phyloP scores from a whole-genome alignment of 2,113 vertebrate species.

The Pongo abelii region DNA sequence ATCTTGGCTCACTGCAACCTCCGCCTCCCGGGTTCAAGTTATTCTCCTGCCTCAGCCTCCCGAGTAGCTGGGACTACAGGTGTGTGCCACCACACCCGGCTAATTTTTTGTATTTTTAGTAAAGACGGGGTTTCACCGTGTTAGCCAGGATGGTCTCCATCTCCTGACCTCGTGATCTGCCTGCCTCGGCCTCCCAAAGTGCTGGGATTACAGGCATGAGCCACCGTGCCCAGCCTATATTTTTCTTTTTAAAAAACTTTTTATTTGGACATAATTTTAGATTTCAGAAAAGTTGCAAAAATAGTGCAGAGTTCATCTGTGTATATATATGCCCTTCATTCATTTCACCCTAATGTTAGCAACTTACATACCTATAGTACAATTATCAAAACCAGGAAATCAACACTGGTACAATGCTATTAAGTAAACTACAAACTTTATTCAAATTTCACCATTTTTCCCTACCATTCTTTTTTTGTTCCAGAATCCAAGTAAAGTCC shows the following conservation, averaged over 20 bases:
- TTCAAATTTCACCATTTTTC: background rate
- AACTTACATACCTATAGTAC: background rate
- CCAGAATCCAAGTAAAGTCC: background rate
- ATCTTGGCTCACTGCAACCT: too few species aligned
- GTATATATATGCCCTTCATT: background rate
- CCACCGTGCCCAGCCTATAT: background rate
- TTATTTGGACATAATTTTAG: constrained; percentile 42
- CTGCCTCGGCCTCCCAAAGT: too few species aligned
- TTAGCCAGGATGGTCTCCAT: too few species aligned
- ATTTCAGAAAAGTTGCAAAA: constrained; percentile 2
- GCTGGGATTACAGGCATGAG: too few species aligned
- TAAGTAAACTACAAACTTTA: background rate
- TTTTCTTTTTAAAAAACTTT: background rate
- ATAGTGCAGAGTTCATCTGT: background rate
- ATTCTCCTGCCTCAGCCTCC: too few species aligned
- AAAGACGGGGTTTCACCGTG: too few species aligned
- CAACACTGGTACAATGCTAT: background rate
- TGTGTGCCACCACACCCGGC: fast-evolving
- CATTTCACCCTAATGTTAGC: background rate
- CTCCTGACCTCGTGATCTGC: too few species aligned
- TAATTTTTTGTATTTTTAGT: too few species aligned
- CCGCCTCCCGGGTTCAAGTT: too few species aligned
- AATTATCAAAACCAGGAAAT: background rate
- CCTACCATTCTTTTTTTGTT: background rate
- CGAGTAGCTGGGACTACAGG: too few species aligned